These are phyloP conservation scores for Carduelis carduelis DNA, from an alignment of 2,797 vertebrate species.

Conservation along the genomic window DNA sequence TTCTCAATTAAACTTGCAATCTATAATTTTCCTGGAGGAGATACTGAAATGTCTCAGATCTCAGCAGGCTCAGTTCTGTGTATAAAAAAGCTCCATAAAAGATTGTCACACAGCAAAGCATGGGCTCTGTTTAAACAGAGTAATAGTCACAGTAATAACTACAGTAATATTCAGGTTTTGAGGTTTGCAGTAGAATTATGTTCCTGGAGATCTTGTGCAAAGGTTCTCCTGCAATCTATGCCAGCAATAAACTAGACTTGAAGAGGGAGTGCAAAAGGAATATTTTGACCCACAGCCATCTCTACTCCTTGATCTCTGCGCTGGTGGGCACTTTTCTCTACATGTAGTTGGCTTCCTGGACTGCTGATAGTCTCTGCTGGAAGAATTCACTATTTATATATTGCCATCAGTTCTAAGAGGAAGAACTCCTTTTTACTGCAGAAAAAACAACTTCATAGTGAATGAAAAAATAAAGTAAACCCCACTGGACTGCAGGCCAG, in stretches of 20 bases:
- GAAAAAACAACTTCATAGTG: background rate
- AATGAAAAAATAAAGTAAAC: background rate
- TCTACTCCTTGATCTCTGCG: background rate
- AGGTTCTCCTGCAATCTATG: background rate
- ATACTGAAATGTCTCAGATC: constrained; percentile 12
- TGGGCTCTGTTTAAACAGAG: background rate
- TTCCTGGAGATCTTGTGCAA: background rate
- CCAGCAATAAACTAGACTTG: background rate
- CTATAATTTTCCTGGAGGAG: constrained; percentile 29
- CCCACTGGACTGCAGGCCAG: accelerated
- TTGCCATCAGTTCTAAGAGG: background rate
- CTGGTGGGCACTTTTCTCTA: background rate
- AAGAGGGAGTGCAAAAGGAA: background rate
- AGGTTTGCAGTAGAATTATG: background rate
- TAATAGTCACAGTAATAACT: background rate
- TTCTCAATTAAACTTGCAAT: constrained; percentile 34
- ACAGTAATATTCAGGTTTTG: background rate
- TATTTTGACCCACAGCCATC: background rate
- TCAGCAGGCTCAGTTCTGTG: background rate
- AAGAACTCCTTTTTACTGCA: background rate
- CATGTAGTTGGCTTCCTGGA: background rate
- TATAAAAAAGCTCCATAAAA: constrained; percentile 18
- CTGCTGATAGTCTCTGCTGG: background rate
- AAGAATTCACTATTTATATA: background rate
- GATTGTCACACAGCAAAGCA: background rate